phyloP scores from a whole-genome alignment of 1,140 invertebrate species.

The Hyphantria cunea region DNA sequence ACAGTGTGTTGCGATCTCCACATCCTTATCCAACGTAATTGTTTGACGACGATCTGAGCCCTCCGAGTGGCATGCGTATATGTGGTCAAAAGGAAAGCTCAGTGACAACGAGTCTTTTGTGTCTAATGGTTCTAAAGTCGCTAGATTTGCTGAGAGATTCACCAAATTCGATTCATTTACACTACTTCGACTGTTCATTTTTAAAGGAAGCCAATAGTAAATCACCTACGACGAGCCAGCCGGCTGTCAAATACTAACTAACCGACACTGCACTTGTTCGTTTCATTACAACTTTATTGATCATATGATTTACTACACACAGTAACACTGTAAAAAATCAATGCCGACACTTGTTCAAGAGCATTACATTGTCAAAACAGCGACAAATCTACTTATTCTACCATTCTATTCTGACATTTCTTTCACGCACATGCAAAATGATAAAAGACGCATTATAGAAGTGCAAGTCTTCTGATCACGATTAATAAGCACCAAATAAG shows the following conservation, averaged over 20 bases:
- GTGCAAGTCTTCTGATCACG: constrained; percentile 40
- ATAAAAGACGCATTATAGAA: constrained; percentile 58
- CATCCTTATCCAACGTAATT: constrained; percentile 56
- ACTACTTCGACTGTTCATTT: constrained; percentile 77
- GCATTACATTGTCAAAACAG: constrained; percentile 65
- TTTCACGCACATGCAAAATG: constrained; percentile 73
- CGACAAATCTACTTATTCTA: constrained; percentile 51
- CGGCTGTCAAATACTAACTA: constrained; percentile 72
- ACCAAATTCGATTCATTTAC: constrained; percentile 75
- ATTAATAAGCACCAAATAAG: constrained; percentile 32
- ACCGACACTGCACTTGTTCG: constrained; percentile 58
- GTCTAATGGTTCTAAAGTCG: constrained; percentile 63
- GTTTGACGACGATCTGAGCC: constrained; percentile 49
- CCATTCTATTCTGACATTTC: constrained; percentile 65
- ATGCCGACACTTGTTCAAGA: constrained; percentile 33
- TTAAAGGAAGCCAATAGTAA: constrained; percentile 60
- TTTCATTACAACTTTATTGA: constrained; percentile 59
- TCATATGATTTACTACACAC: constrained; percentile 36
- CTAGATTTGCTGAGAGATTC: constrained; percentile 66
- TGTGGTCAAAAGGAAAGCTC: constrained; percentile 73
- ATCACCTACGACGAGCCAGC: constrained; percentile 62
- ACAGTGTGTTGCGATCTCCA: constrained; percentile 55
- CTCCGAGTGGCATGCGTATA: constrained; percentile 71
- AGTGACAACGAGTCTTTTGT: constrained; percentile 62
- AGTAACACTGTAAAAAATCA: constrained; percentile 37